Base-by-base conservation (phyloP, 2,797 vertebrate species). In the Tapirus indicus region DNA sequence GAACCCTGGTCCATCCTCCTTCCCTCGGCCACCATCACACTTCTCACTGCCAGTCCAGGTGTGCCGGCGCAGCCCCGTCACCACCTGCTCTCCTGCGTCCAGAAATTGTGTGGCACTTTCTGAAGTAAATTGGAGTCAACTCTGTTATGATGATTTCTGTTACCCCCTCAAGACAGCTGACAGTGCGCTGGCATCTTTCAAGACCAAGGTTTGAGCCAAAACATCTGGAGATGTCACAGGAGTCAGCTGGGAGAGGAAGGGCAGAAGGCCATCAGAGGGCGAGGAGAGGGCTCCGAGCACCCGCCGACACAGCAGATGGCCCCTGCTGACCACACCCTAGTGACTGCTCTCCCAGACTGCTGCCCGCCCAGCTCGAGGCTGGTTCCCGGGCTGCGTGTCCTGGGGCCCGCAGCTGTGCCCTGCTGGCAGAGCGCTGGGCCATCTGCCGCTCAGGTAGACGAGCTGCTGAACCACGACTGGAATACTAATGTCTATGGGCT, bases 241-340 rank as follows among this genome's bases (percentile, higher is more conserved):
- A 69, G 8, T 17, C 52, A 44, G 11, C 5, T 14, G 20, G 17
- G 4, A 21, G 7, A 23, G 44, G 64, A 32, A 25, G 11, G 2
- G 1, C 5, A 0, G 44, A 56, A 71, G 60, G 7, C 7, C 44
- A 86, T 7, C 75, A 49, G 47, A 32, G 74, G n/a, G 3, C 0
- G 0, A 27, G 9, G 38, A 52, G 35, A 88, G 29, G 44, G 16
- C 25, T 18, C 6, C 0, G 6, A 41, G 11, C 10, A 35, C 68
- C 20, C 10, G 16, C 68, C 5, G 5, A 4, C 56, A 0, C 7
- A 6, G 4, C 1, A 0, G 2, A 2, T n/a, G 1, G 21, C 16
- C 52, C 38, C 49, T 0, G 6, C 17, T 4, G 23, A 8, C 4
- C n/a, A 7, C 1, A 0, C 29, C 49, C 41, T n/a, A 7, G 71